Conservation (phyloP, 2,888 invertebrate genomes). For the Polymixis lichenea region DNA sequence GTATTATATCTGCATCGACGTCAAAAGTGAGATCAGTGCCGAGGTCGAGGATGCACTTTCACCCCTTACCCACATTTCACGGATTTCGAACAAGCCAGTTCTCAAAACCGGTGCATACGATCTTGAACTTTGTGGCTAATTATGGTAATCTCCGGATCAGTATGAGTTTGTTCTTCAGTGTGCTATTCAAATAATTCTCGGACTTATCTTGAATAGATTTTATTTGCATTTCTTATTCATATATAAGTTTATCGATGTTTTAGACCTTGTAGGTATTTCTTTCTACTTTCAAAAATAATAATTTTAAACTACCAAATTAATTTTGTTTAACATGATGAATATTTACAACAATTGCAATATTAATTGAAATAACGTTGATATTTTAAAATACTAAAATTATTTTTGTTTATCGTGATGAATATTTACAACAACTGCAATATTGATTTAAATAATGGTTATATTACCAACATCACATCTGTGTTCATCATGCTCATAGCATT, state of each 20-base stretch:
- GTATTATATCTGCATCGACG: conserved; percentile 19
- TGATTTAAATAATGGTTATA: background rate
- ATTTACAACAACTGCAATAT: background rate
- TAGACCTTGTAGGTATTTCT: background rate
- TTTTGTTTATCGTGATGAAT: background rate
- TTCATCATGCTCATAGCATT: background rate
- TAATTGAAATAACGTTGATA: background rate
- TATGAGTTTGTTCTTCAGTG: background rate
- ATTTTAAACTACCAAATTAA: background rate
- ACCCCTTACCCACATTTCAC: conserved; percentile 64
- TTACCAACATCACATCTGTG: background rate
- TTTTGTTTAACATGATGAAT: background rate
- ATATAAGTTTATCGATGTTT: background rate
- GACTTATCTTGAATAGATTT: background rate
- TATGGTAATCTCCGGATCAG: conserved; percentile 31
- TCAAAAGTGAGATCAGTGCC: conserved; percentile 56
- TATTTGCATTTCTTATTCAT: background rate
- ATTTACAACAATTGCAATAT: background rate
- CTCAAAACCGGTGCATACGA: conserved; percentile 47
- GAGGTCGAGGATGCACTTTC: conserved; percentile 66
- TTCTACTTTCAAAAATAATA: conserved; percentile 14
- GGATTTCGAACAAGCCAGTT: conserved; percentile 46
- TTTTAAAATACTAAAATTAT: background rate
- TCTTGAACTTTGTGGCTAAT: conserved; percentile 53
- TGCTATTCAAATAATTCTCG: background rate